phyloP scores from a whole-genome alignment of 2,888 invertebrate genomes.

The Andrena bucephala region DNA sequence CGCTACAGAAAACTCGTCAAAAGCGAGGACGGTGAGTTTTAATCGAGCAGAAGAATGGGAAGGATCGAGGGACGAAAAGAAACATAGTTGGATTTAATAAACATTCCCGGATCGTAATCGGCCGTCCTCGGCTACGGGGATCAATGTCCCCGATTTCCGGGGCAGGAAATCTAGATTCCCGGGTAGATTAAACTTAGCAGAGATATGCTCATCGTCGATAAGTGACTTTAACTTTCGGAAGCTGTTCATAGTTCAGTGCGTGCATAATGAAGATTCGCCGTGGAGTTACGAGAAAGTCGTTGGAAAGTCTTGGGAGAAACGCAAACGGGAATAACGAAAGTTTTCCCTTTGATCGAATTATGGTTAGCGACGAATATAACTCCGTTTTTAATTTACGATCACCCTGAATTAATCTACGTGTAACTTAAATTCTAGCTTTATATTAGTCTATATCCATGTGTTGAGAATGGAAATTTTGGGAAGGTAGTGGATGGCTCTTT shows the following conservation, averaged over 20 bases:
- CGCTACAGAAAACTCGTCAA: constrained; percentile 2
- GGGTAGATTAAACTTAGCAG: constrained; percentile 70
- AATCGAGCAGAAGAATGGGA: constrained; percentile 59
- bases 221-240: constrained; percentile 72
- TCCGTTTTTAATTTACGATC: constrained; percentile 27
- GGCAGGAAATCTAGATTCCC: constrained; percentile 68
- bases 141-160: constrained; percentile 65
- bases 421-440: neutral
- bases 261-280: constrained; percentile 70
- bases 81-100: constrained; percentile 73
- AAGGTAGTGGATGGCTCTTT: no score
- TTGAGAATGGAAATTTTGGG: no score
- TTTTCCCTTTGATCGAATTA: constrained; percentile 59
- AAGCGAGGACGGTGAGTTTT: constrained; percentile 48
- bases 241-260: constrained; percentile 72
- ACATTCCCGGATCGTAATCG: constrained; percentile 72
- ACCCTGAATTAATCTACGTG: neutral
- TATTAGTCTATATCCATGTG: no score
- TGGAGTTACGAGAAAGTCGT: constrained; percentile 61
- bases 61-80: constrained; percentile 57
- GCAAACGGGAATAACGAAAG: constrained; percentile 52
- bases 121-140: constrained; percentile 56
- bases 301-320: constrained; percentile 48
- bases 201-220: constrained; percentile 72
- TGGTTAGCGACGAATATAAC: constrained; percentile 33